Base-by-base conservation (phyloP, 2,888 invertebrate species). In the Sialis lutaria region DNA sequence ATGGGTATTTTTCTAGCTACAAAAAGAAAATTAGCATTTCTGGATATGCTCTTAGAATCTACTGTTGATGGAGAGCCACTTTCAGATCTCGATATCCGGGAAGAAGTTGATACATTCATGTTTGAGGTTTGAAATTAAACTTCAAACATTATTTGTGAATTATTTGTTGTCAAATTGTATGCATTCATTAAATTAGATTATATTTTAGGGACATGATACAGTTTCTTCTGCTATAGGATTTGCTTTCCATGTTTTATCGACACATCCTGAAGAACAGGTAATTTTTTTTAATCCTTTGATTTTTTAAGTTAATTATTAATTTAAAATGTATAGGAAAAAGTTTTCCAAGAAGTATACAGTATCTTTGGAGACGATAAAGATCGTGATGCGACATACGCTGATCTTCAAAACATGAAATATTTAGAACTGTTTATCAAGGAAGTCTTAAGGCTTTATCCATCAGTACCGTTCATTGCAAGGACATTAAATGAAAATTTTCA, bases 391-490 rank as follows among this genome's bases (percentile, higher is more conserved):
- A 60, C 57, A 0, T 50, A 56, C 45, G 53, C 59, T 47, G 69
- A 73, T 43, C 52, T 73, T 4, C 60, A 66, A 45, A 60, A 69
- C 49, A 72, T 74, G 71, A 71, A 69, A 55, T 73, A 73, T 54
- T 59, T 74, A 50, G 72, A 73, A 45, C 52, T 65, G 40, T 69
- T 72, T 0, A 68, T 74, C 40, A 74, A 70, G 52, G 74, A 74
- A 56, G 58, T 68, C 0, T 58, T 74, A 35, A 58, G 75, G 7
- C 51, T 75, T 10, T 73, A 64, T 52, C 73, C 75, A 0, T 64
- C 72, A 0, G 73, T 73, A 2, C 73, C 74, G 2, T 47, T 70
- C 1, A 67, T 69, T 47, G 67, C 63, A 50, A 60, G 74, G 50
- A 51, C 56, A 37, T 55, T 68, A 1, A 58, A 56, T 1, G 61